Conservation (phyloP, 2,797 vertebrate genomes). For the Poeciliopsis infans region DNA sequence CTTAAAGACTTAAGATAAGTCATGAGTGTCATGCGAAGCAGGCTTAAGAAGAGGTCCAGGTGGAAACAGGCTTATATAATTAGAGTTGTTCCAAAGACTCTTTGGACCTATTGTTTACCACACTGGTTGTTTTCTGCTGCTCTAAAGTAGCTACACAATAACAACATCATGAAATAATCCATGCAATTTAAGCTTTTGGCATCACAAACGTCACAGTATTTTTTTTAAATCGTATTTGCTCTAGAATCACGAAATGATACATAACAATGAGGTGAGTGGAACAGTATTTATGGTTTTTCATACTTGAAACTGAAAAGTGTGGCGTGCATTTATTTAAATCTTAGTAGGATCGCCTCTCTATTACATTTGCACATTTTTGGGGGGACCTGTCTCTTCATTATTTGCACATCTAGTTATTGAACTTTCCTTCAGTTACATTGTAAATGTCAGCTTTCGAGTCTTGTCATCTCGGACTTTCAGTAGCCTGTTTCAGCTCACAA, state of each 20-base stretch:
- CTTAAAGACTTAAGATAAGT: conserved; percentile 24
- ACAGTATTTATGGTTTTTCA: not conserved
- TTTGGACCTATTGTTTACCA: not conserved
- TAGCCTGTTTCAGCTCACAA: not conserved
- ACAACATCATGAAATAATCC: not conserved
- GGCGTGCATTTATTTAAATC: not conserved
- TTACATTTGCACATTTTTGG: not conserved
- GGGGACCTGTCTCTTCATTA: not conserved
- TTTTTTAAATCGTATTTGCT: not conserved
- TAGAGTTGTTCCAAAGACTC: conserved; percentile 16
- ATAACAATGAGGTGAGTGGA: not conserved
- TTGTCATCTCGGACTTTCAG: not conserved
- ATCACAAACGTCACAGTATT: not conserved
- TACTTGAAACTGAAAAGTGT: not conserved
- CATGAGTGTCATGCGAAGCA: conserved; percentile 29
- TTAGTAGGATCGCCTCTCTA: not conserved
- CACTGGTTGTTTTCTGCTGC: not conserved
- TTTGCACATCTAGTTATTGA: not conserved
- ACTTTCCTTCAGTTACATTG: not conserved
- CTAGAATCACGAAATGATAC: not conserved
- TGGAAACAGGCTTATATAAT: conserved; percentile 48
- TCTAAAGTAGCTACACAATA: conserved; percentile 1
- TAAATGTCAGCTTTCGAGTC: not conserved
- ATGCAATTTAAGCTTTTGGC: not conserved
- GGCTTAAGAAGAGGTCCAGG: conserved; percentile 30